phyloP scores from a whole-genome alignment of 2,797 vertebrate genomes.

The Vespertilio murinus region DNA sequence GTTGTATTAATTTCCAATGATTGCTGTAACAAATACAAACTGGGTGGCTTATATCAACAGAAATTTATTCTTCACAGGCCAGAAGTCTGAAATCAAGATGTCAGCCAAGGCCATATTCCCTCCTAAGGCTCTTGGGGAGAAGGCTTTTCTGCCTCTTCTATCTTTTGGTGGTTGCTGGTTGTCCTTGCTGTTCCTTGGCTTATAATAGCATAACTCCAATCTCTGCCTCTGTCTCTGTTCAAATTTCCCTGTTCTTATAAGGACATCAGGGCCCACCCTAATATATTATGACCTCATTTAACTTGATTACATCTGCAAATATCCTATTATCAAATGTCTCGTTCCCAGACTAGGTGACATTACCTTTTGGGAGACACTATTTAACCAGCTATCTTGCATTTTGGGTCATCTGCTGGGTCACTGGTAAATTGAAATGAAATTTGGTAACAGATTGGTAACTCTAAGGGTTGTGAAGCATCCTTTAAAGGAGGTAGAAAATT shows the following conservation, averaged over 20 bases:
- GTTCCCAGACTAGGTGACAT: neutral
- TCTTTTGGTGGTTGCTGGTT: neutral
- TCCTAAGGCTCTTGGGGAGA: neutral
- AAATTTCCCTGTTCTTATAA: neutral
- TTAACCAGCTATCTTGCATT: neutral
- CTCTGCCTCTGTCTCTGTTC: neutral
- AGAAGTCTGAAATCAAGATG: neutral
- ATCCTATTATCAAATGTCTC: neutral
- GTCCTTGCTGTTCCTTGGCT: neutral
- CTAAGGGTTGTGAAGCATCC: conserved; percentile 30
- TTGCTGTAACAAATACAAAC: neutral
- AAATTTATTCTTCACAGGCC: neutral
- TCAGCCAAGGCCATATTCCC: neutral
- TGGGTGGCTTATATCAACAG: neutral
- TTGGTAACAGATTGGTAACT: conserved; percentile 54
- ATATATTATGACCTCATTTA: neutral
- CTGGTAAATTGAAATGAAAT: conserved; percentile 58
- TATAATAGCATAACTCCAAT: neutral
- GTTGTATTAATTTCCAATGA: neutral
- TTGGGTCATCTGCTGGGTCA: conserved; percentile 8
- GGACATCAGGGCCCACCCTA: neutral
- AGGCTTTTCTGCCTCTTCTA: neutral
- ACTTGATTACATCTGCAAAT: conserved; percentile 38
- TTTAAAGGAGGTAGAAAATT: conserved; percentile 51
- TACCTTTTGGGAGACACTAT: neutral